Base-by-base conservation (phyloP, 2,888 invertebrate species). In the Tubiluchus corallicola region DNA sequence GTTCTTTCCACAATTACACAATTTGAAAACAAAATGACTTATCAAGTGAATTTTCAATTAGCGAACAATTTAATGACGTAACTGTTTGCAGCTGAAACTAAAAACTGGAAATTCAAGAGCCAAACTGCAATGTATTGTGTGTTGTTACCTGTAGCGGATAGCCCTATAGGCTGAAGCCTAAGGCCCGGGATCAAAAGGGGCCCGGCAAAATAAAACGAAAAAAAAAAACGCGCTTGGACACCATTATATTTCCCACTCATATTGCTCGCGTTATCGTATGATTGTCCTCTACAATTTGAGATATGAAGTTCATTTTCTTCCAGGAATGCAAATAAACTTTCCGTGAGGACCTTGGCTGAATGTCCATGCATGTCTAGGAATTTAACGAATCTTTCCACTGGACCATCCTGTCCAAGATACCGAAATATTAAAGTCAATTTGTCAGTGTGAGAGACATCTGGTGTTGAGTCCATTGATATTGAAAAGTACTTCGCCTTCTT, bases 401-500 rank as follows among this genome's bases (percentile, higher is more conserved):
- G 48, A 16, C 37, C 39, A 21, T 39, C 41, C 21, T 51, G 48
- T 49, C 53, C 50, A 46, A 55, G 52, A 51, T 59, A 58, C 51
- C 56, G 46, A 49, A 59, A 47, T n/a, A n/a, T 53, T 20, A 57
- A 51, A 45, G 56, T 53, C 21, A 58, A 48, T 42, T 60, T 57
- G 48, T 58, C 57, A 48, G 54, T 42, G 48, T 56, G 55, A 37
- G 53, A 51, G 41, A 54, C 40, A 53, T 59, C 57, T 37, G 57
- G 56, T 17, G 53, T 59, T 43, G 50, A 51, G 38, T 57, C 54
- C 21, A 57, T 51, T 44, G 49, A 49, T 42, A 54, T 40, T 4
- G 50, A 50, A 20, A 41, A 50, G 43, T 43, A 50, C 38, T 50
- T 50, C 47, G 51, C 49, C 44, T 39, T 42, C 52, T 54, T 54